A percentile compares a stretch with the other conserved stretches of the same genome.
phyloP scores from a whole-genome alignment of 2,113 vertebrate species.

The Picathartes gymnocephalus region DNA sequence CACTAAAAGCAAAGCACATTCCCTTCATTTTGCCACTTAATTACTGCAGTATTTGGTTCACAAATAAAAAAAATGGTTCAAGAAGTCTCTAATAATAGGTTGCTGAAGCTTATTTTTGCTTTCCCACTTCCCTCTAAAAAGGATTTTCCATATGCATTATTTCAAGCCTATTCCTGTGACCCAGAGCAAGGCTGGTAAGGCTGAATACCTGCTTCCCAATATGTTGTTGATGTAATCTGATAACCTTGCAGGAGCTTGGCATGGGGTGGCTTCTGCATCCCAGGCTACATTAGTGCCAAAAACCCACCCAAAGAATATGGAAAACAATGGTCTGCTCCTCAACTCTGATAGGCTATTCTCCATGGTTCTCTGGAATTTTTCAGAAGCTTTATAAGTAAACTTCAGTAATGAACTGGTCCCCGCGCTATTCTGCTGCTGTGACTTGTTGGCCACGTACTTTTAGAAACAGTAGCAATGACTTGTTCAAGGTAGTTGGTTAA shows the following conservation, averaged over 20 bases:
- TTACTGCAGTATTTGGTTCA: conserved; percentile 28
- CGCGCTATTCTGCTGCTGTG: neutral
- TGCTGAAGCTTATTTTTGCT: neutral
- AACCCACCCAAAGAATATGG: neutral
- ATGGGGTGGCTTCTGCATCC: neutral
- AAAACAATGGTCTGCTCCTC: neutral
- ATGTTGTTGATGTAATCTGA: neutral
- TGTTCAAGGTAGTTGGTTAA: neutral
- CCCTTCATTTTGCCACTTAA: conserved; percentile 42
- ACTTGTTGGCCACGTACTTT: neutral
- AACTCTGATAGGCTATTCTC: neutral
- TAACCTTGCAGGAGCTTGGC: neutral
- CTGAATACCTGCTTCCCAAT: neutral
- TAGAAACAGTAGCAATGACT: neutral
- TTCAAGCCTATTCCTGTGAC: neutral
- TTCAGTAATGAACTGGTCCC: neutral
- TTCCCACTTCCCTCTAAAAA: neutral
- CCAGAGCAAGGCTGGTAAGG: neutral
- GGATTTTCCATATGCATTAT: neutral
- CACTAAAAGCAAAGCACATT: conserved; percentile 42
- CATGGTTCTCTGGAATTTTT: neutral
- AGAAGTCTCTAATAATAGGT: neutral
- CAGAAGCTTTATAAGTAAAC: neutral
- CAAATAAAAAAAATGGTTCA: neutral
- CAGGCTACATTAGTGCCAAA: neutral